These are phyloP conservation scores for Dromococcyx pavoninus DNA, from an alignment of 2,797 vertebrate species.

Conservation along the genomic window DNA sequence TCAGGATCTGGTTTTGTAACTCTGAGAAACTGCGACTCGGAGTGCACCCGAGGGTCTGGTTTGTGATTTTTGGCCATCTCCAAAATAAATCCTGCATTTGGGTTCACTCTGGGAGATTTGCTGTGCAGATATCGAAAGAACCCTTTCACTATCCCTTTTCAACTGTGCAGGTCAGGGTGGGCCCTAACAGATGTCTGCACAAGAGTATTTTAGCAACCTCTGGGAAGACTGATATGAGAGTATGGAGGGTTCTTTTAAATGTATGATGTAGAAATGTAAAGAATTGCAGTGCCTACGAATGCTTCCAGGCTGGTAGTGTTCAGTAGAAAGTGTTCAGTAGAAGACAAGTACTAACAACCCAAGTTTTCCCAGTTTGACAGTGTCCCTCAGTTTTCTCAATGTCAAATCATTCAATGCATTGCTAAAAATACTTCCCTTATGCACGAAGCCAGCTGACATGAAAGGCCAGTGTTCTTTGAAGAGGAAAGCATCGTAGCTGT, in stretches of 20 bases:
- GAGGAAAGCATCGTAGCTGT: background rate
- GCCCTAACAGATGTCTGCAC: background rate
- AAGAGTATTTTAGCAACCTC: background rate
- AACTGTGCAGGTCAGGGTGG: no score
- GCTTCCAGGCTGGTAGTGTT: background rate
- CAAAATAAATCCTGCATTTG: no score
- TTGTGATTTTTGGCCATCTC: no score
- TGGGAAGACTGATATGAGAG: background rate
- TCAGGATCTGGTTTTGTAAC: no score
- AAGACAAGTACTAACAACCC: background rate
- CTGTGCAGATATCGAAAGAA: no score
- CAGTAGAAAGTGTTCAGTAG: background rate
- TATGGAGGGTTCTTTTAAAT: background rate
- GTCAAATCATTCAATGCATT: background rate
- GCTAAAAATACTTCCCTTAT: slow-evolving; percentile 49
- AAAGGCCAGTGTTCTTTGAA: slow-evolving; percentile 33
- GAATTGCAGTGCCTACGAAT: background rate
- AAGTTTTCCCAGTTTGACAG: background rate
- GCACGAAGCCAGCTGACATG: slow-evolving; percentile 16
- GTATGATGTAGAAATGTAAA: background rate
- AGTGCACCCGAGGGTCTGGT: no score
- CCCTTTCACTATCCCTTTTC: no score
- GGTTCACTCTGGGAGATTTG: no score
- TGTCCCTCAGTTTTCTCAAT: slow-evolving; percentile 45
- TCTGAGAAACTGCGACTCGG: no score